Conservation (phyloP, 2,888 invertebrate genomes). For the Limnephilus marmoratus region DNA sequence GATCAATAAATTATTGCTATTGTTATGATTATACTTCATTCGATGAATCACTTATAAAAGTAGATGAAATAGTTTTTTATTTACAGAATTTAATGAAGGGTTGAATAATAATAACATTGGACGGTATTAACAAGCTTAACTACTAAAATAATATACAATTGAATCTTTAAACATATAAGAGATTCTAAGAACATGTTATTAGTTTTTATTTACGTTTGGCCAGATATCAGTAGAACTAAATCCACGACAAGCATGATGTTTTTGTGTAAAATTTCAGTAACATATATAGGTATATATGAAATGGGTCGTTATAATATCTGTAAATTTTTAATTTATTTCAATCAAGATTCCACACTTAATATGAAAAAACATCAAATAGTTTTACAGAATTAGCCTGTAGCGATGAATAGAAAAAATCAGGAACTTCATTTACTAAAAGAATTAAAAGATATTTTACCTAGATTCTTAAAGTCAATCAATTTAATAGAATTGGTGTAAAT, state of each 20-base stretch:
- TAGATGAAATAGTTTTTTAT: not conserved
- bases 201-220: not conserved
- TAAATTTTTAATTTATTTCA: not conserved
- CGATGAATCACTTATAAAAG: not conserved
- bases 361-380: not conserved
- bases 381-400: not conserved
- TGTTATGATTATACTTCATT: not conserved
- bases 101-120: constrained; percentile 11
- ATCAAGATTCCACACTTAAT: not conserved
- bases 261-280: too few species aligned
- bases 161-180: not conserved
- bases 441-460: not conserved
- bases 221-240: too few species aligned
- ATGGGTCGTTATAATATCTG: not conserved
- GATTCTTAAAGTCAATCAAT: not conserved
- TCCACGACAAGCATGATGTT: too few species aligned
- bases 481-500: not conserved
- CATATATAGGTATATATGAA: too few species aligned
- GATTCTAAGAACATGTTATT: not conserved
- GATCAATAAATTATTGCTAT: not conserved
- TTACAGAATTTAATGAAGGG: not conserved
- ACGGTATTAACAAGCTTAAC: constrained; percentile 26
- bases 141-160: constrained; percentile 11
- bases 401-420: not conserved
- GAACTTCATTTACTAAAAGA: not conserved